Evolutionary conservation across 1,140 invertebrate genomes (phyloP).

Genomic region (Euura lappo): DNA sequence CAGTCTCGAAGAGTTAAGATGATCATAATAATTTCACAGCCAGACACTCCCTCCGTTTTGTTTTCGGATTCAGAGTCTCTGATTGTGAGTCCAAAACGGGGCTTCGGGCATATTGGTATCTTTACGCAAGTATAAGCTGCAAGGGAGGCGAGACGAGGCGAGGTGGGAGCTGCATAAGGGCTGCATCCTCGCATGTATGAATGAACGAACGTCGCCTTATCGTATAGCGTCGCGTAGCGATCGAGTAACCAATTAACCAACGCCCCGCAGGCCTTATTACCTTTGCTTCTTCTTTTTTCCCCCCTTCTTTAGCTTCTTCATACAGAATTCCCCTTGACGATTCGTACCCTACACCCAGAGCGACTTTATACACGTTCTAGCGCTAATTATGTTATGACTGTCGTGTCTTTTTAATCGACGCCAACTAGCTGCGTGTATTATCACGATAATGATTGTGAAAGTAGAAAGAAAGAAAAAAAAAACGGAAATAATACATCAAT

Average conservation of each 20-base stretch:
- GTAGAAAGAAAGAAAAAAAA: slow-evolving; percentile 16
- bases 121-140: background rate
- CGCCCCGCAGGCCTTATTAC: background rate
- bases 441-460: background rate
- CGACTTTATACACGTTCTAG: background rate
- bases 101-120: no score
- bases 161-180: background rate
- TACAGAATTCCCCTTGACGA: background rate
- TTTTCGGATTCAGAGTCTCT: no score
- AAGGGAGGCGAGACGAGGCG: background rate
- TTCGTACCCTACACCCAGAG: no score
- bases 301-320: background rate
- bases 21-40: no score
- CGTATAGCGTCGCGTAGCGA: background rate
- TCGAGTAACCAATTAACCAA: slow-evolving; percentile 2
- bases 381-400: background rate
- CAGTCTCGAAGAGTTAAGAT: no score
- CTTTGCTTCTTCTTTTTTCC: background rate
- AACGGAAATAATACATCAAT: no score
- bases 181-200: background rate
- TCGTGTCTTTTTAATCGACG: background rate
- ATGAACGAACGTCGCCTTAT: background rate
- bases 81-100: no score
- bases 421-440: background rate
- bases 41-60: no score